phyloP scores from a whole-genome alignment of 1,140 invertebrate genomes.

The Apis dorsata region DNA sequence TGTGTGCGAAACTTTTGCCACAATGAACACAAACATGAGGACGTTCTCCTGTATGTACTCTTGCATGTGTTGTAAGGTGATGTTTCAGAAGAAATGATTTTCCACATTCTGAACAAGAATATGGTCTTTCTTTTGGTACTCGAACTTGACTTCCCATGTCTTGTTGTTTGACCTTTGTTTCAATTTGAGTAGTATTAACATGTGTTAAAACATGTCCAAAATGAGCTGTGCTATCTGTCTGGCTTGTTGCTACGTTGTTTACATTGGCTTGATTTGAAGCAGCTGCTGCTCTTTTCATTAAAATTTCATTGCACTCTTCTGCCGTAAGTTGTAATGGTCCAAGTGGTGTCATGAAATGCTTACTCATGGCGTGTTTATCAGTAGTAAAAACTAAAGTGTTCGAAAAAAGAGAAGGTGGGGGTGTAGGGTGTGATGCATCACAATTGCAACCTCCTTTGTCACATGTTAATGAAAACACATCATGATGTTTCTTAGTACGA shows the following conservation, averaged over 20 bases:
- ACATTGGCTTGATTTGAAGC: constrained; percentile 72
- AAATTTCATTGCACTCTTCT: constrained; percentile 88
- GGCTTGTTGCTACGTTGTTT: constrained; percentile 74
- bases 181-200: constrained; percentile 80
- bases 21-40: constrained; percentile 92
- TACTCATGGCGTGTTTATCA: constrained; percentile 77
- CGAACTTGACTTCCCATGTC: constrained; percentile 82
- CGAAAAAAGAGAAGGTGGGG: constrained; percentile 74
- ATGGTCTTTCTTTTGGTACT: constrained; percentile 86
- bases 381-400: constrained; percentile 78
- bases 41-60: constrained; percentile 89
- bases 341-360: constrained; percentile 84
- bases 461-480: constrained; percentile 76
- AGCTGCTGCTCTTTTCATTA: constrained; percentile 84
- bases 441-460: constrained; percentile 78
- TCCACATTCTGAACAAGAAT: constrained; percentile 89
- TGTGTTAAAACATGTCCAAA: constrained; percentile 79
- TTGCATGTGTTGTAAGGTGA: constrained; percentile 89
- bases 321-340: constrained; percentile 86
- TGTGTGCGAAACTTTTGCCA: constrained; percentile 92
- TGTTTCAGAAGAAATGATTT: constrained; percentile 91
- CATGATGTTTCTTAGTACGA: constrained; percentile 76
- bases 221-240: constrained; percentile 79
- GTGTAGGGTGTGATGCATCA: constrained; percentile 75
- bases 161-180: constrained; percentile 81